Conservation (phyloP, 2,888 invertebrate species). For the Proisotoma minuta region DNA sequence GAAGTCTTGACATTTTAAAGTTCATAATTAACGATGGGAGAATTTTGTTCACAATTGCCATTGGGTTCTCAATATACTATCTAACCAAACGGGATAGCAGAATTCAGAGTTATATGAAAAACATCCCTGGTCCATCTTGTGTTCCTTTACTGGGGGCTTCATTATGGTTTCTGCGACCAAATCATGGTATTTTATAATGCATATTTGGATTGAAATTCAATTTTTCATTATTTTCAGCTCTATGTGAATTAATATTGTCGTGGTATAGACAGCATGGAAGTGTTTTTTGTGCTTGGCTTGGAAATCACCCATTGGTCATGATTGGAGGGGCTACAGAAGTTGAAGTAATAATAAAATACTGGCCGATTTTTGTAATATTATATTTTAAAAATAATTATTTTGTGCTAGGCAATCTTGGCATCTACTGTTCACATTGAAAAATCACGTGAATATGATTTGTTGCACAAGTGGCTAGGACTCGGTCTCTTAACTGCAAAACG, state of each 20-base stretch:
- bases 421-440: conserved; percentile 60
- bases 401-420: conserved; percentile 56
- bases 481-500: conserved; percentile 58
- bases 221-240: conserved; percentile 13
- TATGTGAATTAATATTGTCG: not conserved
- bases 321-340: not conserved
- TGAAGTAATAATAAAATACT: conserved; percentile 17
- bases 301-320: conserved; percentile 16
- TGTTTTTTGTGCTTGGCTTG: conserved; percentile 19
- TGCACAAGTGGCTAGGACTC: conserved; percentile 59
- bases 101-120: conserved; percentile 10
- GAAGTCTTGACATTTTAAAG: no score
- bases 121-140: conserved; percentile 9
- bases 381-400: conserved; percentile 1
- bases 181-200: conserved; percentile 15
- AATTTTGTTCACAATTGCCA: not conserved
- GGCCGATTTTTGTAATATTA: not conserved
- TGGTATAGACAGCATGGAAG: conserved; percentile 12
- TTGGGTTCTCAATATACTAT: not conserved
- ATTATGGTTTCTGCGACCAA: conserved; percentile 14
- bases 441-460: conserved; percentile 56
- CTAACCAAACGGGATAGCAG: conserved; percentile 7
- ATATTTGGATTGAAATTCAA: not conserved
- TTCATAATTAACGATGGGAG: not conserved
- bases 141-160: conserved; percentile 22